Percentiles rank a stretch among this genome's conserved stretches.
phyloP scores from a whole-genome alignment of 1,140 invertebrate species.

The Medauroidea extradentata region DNA sequence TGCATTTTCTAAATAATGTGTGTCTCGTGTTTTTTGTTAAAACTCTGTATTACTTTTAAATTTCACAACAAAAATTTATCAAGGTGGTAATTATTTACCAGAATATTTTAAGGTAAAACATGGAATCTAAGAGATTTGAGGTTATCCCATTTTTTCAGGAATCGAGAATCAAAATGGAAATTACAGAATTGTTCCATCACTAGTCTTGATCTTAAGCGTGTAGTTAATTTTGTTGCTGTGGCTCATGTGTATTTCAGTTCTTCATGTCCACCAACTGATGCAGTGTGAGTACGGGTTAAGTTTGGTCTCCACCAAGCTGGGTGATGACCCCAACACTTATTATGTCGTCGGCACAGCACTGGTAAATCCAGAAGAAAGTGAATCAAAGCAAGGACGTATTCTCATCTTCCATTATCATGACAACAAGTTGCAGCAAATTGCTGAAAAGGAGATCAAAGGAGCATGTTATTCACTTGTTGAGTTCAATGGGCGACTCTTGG shows the following conservation, averaged over 20 bases:
- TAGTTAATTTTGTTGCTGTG: too few relatives aligned
- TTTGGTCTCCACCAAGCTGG: constrained; percentile 83
- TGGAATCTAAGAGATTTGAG: too few relatives aligned
- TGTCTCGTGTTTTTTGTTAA: too few relatives aligned
- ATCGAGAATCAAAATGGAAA: too few relatives aligned
- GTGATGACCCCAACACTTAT: constrained; percentile 88
- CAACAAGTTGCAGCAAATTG: constrained; percentile 82
- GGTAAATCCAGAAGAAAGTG: constrained; percentile 90
- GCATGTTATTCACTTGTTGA: constrained; percentile 87
- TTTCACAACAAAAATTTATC: too few relatives aligned
- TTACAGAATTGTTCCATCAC: too few relatives aligned
- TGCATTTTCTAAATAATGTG: too few relatives aligned
- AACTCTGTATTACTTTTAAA: too few relatives aligned
- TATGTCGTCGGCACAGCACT: constrained; percentile 93
- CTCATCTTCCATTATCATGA: constrained; percentile 90
- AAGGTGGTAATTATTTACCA: too few relatives aligned
- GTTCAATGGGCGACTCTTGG: constrained; percentile 93
- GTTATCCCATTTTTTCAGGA: too few relatives aligned
- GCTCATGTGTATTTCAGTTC: constrained; percentile 48
- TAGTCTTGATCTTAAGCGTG: too few relatives aligned
- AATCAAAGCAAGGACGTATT: constrained; percentile 85
- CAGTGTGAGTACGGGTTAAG: constrained; percentile 85
- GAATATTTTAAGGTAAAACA: too few relatives aligned
- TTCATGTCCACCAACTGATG: constrained; percentile 91
- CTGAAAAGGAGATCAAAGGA: constrained; percentile 96